phyloP scores from a whole-genome alignment of 2,113 vertebrate genomes.

The Polypterus senegalus region DNA sequence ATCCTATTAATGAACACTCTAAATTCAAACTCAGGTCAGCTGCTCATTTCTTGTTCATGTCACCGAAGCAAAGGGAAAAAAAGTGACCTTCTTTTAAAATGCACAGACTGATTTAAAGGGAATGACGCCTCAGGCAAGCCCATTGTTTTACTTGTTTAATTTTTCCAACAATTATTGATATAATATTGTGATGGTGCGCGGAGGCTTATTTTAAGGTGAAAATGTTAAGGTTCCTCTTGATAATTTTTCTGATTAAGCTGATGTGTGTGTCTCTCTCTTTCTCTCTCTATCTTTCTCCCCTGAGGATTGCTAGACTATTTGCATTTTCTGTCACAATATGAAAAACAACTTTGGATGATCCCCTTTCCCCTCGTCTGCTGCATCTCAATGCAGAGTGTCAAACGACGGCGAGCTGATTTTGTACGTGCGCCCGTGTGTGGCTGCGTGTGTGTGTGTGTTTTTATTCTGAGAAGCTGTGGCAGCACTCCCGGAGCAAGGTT shows the following conservation, averaged over 20 bases:
- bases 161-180: conserved; percentile 64
- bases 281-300: conserved; percentile 26
- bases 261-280: conserved; percentile 12
- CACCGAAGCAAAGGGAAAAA: conserved; percentile 60
- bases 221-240: conserved; percentile 18
- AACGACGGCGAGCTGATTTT: conserved; percentile 38
- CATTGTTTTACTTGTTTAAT: conserved; percentile 57
- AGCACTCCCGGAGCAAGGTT: conserved; percentile 11
- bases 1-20: conserved; percentile 99
- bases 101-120: conserved; percentile 51
- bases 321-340: conserved; percentile 49
- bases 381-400: conserved; percentile 49
- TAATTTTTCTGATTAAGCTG: conserved; percentile 14
- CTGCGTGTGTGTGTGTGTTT: conserved; percentile 17
- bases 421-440: no score
- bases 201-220: conserved; percentile 26
- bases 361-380: conserved; percentile 25
- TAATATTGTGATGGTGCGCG: conserved; percentile 51
- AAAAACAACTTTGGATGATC: conserved; percentile 42
- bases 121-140: conserved; percentile 38
- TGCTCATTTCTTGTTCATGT: conserved; percentile 81
- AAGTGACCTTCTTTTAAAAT: conserved; percentile 73
- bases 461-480: conserved; percentile 23
- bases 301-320: conserved; percentile 36
- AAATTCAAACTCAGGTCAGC: conserved; percentile 99